Evolutionary conservation across 2,797 vertebrate species (phyloP).

Genomic region (Hephaestus fuliginosus): DNA sequence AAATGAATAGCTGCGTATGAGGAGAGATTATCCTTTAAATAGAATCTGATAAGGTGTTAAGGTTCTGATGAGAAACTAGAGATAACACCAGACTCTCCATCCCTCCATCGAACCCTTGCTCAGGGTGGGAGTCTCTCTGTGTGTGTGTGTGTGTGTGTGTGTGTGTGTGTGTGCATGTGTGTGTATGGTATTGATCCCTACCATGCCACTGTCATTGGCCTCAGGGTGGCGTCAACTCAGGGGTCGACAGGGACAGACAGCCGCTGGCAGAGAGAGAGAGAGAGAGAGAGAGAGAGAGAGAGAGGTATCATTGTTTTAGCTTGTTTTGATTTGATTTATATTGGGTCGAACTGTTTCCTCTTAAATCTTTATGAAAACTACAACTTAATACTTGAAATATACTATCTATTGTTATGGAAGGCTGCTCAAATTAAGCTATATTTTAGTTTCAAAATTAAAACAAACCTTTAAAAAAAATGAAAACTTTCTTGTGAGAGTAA

Average conservation of each 20-base stretch:
- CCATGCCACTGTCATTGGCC: constrained; percentile 76
- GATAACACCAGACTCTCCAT: constrained; percentile 39
- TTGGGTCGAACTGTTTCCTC: background rate
- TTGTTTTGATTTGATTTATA: background rate
- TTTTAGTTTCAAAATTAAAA: background rate
- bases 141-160: constrained; percentile 48
- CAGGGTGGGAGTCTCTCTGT: constrained; percentile 50
- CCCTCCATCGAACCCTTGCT: constrained; percentile 62
- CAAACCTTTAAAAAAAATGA: too few relatives aligned
- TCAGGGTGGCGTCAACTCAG: constrained; percentile 77
- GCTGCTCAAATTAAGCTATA: background rate
- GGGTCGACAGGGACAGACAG: constrained; percentile 76
- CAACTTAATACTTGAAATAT: background rate
- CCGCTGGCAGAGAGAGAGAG: constrained; percentile 71
- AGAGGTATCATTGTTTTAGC: constrained; percentile 18
- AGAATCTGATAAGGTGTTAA: constrained; percentile 2
- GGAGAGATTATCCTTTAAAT: background rate
- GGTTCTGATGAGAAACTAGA: constrained; percentile 28
- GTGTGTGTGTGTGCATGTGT: constrained; percentile 55
- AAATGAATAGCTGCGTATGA: background rate
- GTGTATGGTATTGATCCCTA: constrained; percentile 78
- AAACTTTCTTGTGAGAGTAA: too few relatives aligned
- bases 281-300: background rate
- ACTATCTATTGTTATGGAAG: background rate
- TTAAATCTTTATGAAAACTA: background rate